These are phyloP conservation scores for Phymorhynchus buccinoides DNA, from an alignment of 1,140 invertebrate species.

Conservation along the genomic window DNA sequence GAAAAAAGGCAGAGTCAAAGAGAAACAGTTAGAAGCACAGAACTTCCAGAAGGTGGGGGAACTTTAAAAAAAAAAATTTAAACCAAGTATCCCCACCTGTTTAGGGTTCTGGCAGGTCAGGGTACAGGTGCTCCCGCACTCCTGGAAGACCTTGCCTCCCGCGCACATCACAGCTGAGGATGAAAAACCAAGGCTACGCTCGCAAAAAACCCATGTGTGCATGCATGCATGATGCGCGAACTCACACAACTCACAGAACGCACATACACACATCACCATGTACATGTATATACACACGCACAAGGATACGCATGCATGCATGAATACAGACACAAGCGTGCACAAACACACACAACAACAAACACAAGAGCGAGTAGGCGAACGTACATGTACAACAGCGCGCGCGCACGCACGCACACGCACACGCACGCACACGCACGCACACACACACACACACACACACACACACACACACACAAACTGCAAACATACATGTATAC, in stretches of 20 bases:
- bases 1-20: too few relatives aligned
- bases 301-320: too few relatives aligned
- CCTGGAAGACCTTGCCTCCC: constrained; percentile 84
- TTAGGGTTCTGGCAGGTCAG: constrained; percentile 81
- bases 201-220: background rate
- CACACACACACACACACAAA: background rate
- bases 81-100: too few relatives aligned
- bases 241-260: background rate
- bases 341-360: too few relatives aligned
- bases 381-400: too few relatives aligned
- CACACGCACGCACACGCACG: background rate
- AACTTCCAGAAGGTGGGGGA: too few relatives aligned
- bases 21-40: too few relatives aligned
- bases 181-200: background rate
- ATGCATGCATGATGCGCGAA: background rate
- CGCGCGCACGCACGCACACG: background rate
- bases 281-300: too few relatives aligned
- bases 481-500: background rate
- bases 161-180: constrained; percentile 75
- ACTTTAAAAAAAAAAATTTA: too few relatives aligned
- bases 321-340: too few relatives aligned
- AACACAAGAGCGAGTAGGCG: too few relatives aligned
- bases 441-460: background rate
- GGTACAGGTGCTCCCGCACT: constrained; percentile 84
- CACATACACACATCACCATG: too few relatives aligned